These are phyloP conservation scores for Acanthis flammea DNA, from an alignment of 2,797 vertebrate species.

Conservation along the genomic window DNA sequence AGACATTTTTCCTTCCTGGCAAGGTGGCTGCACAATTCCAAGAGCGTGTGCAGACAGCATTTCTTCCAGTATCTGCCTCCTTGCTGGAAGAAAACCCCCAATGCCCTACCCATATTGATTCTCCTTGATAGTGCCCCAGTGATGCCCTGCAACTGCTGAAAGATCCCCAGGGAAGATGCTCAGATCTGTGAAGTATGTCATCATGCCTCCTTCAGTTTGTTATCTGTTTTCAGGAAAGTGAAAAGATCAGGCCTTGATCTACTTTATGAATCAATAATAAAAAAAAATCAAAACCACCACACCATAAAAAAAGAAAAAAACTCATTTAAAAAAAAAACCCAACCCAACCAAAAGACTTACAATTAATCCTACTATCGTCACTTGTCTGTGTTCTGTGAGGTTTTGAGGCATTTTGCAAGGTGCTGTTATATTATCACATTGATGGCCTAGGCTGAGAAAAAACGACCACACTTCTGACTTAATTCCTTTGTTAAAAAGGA, in stretches of 20 bases:
- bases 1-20: background rate
- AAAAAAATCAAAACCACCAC: background rate
- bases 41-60: background rate
- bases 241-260: background rate
- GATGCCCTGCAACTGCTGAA: background rate
- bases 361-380: background rate
- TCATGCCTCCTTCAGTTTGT: background rate
- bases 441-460: background rate
- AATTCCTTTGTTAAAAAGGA: constrained; percentile 28
- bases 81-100: background rate
- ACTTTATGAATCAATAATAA: background rate
- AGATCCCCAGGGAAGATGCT: background rate
- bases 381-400: background rate
- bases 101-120: background rate
- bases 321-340: background rate
- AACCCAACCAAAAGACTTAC: background rate
- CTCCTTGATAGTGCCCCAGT: background rate
- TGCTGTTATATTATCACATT: background rate
- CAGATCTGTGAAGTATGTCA: background rate
- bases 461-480: background rate
- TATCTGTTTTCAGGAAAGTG: background rate
- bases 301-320: background rate
- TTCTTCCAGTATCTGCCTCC: background rate
- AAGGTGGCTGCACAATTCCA: background rate
- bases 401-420: background rate